These are phyloP conservation scores for Anastatus disparis DNA, from an alignment of 1,140 invertebrate genomes.

Conservation along the genomic window DNA sequence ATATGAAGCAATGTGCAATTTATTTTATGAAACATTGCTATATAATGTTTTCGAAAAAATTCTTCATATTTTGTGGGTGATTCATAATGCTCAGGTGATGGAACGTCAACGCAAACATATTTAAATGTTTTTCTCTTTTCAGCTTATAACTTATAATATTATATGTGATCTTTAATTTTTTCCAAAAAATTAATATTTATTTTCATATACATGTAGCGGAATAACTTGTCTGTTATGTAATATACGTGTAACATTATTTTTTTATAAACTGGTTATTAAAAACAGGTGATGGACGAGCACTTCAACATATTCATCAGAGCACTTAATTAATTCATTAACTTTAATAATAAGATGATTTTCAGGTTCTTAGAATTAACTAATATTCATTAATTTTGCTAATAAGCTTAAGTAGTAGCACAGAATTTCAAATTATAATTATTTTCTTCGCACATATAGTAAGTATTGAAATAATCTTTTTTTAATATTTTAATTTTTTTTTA, in stretches of 20 bases:
- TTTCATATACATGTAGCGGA: background rate
- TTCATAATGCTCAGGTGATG: conserved; percentile 31
- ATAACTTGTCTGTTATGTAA: conserved; percentile 1
- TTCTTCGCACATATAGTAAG: conserved; percentile 13
- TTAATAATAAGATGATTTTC: conserved; percentile 17
- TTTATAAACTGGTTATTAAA: background rate
- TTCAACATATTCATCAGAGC: background rate
- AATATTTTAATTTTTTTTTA: background rate
- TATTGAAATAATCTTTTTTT: too few relatives aligned
- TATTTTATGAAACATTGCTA: too few relatives aligned
- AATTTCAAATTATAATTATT: conserved; percentile 25
- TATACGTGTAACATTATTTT: conserved; percentile 3
- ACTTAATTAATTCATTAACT: conserved; percentile 15
- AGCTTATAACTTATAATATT: conserved; percentile 27
- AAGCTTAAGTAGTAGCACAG: conserved; percentile 23
- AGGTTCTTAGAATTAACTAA: conserved; percentile 7
- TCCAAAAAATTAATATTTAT: conserved; percentile 9
- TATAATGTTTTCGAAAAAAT: too few relatives aligned
- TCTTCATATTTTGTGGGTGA: conserved; percentile 24
- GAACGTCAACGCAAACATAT: conserved; percentile 29
- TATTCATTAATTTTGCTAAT: background rate
- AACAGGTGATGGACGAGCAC: conserved; percentile 38
- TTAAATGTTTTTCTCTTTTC: conserved; percentile 32
- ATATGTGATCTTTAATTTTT: background rate
- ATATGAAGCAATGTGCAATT: too few relatives aligned